Conservation (phyloP, 1,140 invertebrate genomes). For the Thaumetopoea pityocampa region DNA sequence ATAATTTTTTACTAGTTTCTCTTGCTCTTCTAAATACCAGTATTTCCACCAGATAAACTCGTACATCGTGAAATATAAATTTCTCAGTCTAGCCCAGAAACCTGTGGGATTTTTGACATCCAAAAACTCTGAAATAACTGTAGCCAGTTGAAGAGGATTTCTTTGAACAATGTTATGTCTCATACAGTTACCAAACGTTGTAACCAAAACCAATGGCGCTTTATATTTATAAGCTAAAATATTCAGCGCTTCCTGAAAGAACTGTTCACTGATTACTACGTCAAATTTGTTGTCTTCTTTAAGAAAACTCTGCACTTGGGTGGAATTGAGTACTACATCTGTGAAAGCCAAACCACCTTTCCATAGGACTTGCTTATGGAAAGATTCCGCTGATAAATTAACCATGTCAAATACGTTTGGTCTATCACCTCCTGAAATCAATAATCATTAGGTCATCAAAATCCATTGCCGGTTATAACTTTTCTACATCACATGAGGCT, state of each 20-base stretch:
- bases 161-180: constrained; percentile 73
- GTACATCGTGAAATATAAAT: constrained; percentile 49
- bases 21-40: constrained; percentile 51
- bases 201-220: constrained; percentile 73
- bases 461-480: not conserved
- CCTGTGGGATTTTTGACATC: constrained; percentile 48
- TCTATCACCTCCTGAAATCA: constrained; percentile 37
- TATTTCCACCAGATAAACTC: constrained; percentile 55
- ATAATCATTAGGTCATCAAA: constrained; percentile 2
- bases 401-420: constrained; percentile 59
- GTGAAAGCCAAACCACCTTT: constrained; percentile 60
- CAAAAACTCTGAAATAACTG: constrained; percentile 66
- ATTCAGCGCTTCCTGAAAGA: constrained; percentile 76
- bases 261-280: constrained; percentile 75
- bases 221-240: constrained; percentile 75
- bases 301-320: constrained; percentile 63
- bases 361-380: constrained; percentile 57
- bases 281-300: constrained; percentile 69
- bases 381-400: constrained; percentile 42
- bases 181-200: constrained; percentile 76
- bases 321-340: constrained; percentile 69
- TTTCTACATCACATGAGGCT: too few species aligned
- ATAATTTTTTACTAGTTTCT: constrained; percentile 54
- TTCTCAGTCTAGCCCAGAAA: constrained; percentile 56
- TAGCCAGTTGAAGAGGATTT: constrained; percentile 72